Conservation (phyloP, 2,113 vertebrate genomes). For the Mirounga angustirostris region DNA sequence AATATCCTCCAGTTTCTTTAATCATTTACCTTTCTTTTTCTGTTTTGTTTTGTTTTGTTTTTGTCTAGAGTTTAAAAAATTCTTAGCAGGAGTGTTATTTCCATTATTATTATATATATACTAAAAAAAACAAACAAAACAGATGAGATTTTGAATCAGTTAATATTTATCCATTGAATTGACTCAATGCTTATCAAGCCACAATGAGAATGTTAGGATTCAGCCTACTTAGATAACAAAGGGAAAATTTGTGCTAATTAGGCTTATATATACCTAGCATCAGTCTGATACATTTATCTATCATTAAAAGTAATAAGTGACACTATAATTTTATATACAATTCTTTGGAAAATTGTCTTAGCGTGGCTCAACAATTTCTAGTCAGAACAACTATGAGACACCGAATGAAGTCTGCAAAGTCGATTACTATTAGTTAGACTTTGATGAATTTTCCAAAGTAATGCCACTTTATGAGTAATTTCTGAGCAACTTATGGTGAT, state of each 20-base stretch:
- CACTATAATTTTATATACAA: not conserved
- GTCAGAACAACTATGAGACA: not conserved
- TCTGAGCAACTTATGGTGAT: not conserved
- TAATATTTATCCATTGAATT: not conserved
- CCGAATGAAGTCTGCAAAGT: not conserved
- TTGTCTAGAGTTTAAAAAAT: not conserved
- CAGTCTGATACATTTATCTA: not conserved
- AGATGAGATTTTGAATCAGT: not conserved
- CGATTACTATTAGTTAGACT: not conserved
- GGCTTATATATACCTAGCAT: not conserved
- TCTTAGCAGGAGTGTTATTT: not conserved
- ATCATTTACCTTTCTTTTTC: not conserved
- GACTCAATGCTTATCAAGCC: not conserved
- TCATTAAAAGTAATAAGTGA: not conserved
- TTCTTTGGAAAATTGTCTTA: not conserved
- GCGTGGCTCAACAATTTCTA: not conserved
- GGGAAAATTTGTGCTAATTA: not conserved
- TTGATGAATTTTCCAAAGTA: conserved; percentile 14
- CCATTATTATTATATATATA: not conserved
- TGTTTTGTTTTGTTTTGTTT: not conserved
- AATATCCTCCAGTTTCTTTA: not conserved
- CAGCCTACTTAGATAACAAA: not conserved
- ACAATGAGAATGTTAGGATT: not conserved
- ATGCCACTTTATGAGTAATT: not conserved
- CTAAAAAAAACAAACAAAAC: no score